Evolutionary conservation across 2,797 vertebrate species (phyloP).

Genomic region (Geotrypetes seraphini): DNA sequence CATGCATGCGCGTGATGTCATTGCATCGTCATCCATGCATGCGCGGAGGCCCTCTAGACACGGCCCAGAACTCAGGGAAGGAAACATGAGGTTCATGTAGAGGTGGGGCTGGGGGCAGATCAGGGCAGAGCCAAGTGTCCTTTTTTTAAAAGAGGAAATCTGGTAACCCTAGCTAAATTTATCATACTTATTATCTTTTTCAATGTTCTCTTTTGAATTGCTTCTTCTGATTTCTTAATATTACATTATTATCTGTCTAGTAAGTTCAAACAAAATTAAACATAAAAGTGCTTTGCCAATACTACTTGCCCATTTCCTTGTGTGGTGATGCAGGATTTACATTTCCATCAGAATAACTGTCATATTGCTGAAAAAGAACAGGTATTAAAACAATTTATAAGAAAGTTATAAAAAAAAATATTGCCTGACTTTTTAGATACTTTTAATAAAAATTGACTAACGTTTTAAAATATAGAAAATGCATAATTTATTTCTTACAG

Average conservation of each 20-base stretch:
- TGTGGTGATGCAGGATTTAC: constrained; percentile 35
- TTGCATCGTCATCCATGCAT: no score
- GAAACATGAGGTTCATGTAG: no score
- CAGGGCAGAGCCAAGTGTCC: no score
- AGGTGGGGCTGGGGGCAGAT: no score
- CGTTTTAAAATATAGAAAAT: background rate
- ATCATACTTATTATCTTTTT: no score
- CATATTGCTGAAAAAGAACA: constrained; percentile 42
- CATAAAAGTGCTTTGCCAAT: background rate
- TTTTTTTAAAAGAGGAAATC: no score
- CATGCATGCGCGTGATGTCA: no score
- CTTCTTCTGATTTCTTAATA: no score
- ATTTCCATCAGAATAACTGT: constrained; percentile 33
- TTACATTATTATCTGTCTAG: background rate
- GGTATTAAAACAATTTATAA: constrained; percentile 15
- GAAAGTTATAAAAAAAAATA: constrained; percentile 1
- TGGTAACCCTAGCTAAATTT: no score
- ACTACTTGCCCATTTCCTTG: constrained; percentile 52
- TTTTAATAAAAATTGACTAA: background rate
- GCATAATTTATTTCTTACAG: background rate
- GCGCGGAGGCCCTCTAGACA: no score
- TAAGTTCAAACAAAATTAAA: background rate
- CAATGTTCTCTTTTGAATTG: no score
- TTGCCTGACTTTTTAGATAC: background rate
- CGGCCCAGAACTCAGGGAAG: no score